A percentile compares a stretch with the other conserved stretches of the same genome.
Evolutionary conservation across 2,888 invertebrate genomes (phyloP).

Genomic region (Embidobia sp.): DNA sequence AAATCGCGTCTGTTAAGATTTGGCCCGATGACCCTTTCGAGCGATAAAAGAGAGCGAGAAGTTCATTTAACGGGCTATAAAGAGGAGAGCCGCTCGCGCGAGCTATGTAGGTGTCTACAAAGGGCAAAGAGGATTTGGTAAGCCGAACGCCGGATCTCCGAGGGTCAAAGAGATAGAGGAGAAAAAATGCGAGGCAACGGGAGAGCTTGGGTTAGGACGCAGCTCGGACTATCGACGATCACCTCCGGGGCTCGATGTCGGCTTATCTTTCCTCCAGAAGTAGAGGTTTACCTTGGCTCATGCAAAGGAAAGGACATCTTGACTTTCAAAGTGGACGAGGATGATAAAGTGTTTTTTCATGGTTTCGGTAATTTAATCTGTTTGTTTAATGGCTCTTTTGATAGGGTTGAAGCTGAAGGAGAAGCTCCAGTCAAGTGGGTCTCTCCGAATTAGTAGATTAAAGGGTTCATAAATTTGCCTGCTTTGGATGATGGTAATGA

Average conservation of each 20-base stretch:
- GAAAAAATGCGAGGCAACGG: conserved; percentile 38
- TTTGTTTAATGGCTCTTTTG: conserved; percentile 3
- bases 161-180: conserved; percentile 54
- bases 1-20: conserved; percentile 74
- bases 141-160: conserved; percentile 58
- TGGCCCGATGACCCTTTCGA: conserved; percentile 74
- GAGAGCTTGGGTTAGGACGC: conserved; percentile 66
- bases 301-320: conserved; percentile 35
- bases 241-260: conserved; percentile 72
- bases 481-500: no score
- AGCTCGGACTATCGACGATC: conserved; percentile 75
- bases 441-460: no score
- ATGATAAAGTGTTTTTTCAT: conserved; percentile 22
- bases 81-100: conserved; percentile 66
- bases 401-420: background rate
- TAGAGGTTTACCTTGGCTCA: conserved; percentile 67
- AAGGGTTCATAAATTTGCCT: no score
- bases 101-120: conserved; percentile 60
- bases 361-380: conserved; percentile 5
- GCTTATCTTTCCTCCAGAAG: conserved; percentile 73
- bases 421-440: no score
- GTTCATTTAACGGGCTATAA: conserved; percentile 81
- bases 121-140: conserved; percentile 72
- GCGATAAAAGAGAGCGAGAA: conserved; percentile 79
- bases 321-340: conserved; percentile 37